A percentile compares a stretch with the other conserved stretches of the same genome.
phyloP scores from a whole-genome alignment of 2,113 vertebrate species.

The Fregata magnificens region DNA sequence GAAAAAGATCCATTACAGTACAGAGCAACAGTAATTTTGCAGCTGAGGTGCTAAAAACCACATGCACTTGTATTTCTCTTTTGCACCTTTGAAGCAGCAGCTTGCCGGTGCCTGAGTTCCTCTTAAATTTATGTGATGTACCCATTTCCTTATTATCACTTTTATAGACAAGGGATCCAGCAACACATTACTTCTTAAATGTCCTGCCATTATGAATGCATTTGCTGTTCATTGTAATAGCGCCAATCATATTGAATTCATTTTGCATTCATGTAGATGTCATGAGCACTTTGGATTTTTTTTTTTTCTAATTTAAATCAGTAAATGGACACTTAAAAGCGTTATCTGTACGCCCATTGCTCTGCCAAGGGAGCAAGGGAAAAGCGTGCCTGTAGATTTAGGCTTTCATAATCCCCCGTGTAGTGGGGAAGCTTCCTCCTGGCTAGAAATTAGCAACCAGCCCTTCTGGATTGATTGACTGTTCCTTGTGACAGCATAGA shows the following conservation, averaged over 20 bases:
- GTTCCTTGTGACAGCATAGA: conserved; percentile 25
- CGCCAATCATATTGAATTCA: conserved; percentile 38
- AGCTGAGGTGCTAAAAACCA: not conserved
- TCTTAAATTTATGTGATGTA: conserved; percentile 35
- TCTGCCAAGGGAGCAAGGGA: conserved; percentile 3
- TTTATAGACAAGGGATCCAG: conserved; percentile 48
- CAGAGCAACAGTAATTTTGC: not conserved
- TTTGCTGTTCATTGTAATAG: conserved; percentile 61
- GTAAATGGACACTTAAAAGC: conserved; percentile 59
- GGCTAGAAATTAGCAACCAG: conserved; percentile 44
- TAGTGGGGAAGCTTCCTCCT: not conserved
- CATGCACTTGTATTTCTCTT: not conserved
- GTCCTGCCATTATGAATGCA: conserved; percentile 51
- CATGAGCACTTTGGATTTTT: conserved; percentile 17
- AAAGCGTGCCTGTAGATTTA: not conserved
- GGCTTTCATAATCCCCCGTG: not conserved
- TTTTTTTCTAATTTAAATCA: conserved; percentile 56
- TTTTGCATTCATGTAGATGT: conserved; percentile 66
- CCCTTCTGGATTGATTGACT: conserved; percentile 11
- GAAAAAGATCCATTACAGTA: not conserved
- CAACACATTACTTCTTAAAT: conserved; percentile 58
- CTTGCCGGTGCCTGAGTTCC: not conserved
- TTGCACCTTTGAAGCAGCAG: conserved; percentile 8
- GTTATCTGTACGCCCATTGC: not conserved
- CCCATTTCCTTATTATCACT: conserved; percentile 46